Evolutionary conservation across 2,797 vertebrate species (phyloP).

Genomic region (Vireo griseus): DNA sequence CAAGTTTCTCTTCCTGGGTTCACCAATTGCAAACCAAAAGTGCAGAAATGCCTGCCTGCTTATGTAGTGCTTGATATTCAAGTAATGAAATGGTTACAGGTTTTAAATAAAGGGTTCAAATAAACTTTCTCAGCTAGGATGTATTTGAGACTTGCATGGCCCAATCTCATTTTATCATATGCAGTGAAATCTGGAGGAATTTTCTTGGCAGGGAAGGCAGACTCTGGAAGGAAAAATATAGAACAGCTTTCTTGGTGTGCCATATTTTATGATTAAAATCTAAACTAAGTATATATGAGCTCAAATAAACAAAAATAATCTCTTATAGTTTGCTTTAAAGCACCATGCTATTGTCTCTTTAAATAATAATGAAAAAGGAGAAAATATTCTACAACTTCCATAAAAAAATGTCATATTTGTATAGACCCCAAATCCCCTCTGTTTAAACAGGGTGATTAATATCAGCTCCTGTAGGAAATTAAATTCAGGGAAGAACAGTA

Average conservation of each 20-base stretch:
- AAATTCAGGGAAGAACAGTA: conserved; percentile 84
- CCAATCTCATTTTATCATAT: background rate
- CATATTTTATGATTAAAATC: conserved; percentile 44
- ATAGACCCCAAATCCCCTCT: conserved; percentile 87
- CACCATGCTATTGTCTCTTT: conserved; percentile 69
- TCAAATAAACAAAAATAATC: conserved; percentile 29
- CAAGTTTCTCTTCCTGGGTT: background rate
- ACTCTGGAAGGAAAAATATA: background rate
- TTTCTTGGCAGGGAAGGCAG: background rate
- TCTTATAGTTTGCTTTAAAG: conserved; percentile 30
- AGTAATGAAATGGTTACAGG: rapidly evolving
- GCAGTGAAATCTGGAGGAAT: conserved; percentile 9
- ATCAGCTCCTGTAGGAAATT: conserved; percentile 97
- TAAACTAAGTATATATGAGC: conserved; percentile 30
- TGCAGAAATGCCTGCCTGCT: background rate
- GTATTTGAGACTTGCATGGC: background rate
- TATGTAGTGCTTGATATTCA: background rate
- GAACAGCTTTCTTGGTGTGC: background rate
- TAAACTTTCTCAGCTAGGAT: background rate
- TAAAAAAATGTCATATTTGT: conserved; percentile 78
- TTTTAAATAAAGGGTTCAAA: background rate
- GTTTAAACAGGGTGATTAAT: conserved; percentile 97
- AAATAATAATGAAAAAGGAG: conserved; percentile 62
- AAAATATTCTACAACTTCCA: conserved; percentile 69
- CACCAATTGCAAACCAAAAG: background rate